Percentiles rank a stretch among this genome's conserved stretches.
Conservation (phyloP, 1,140 invertebrate genomes). For the Oppia nitens region DNA sequence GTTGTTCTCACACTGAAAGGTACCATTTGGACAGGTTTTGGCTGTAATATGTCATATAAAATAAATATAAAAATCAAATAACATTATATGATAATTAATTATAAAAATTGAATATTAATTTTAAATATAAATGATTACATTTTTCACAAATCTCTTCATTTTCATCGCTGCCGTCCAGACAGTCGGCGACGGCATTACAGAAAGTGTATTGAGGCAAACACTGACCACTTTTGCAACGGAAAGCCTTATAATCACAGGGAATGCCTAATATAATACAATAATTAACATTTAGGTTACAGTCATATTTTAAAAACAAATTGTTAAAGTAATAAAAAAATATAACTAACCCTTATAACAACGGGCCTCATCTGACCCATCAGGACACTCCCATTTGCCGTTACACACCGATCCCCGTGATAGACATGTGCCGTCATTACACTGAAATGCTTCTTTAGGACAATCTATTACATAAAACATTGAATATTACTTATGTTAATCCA, state of each 20-base stretch:
- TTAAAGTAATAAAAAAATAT: not conserved
- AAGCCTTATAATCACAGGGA: constrained; percentile 30
- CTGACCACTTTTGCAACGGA: constrained; percentile 59
- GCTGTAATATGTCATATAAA: no score
- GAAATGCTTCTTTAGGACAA: constrained; percentile 23
- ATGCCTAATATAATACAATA: constrained; percentile 17
- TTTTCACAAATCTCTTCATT: constrained; percentile 46
- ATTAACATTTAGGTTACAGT: not conserved
- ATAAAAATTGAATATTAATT: constrained; percentile 3
- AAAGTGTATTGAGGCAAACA: constrained; percentile 73
- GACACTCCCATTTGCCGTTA: constrained; percentile 57
- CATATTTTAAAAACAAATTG: not conserved
- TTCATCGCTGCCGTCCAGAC: constrained; percentile 67
- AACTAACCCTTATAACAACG: constrained; percentile 38
- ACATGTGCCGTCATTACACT: constrained; percentile 33
- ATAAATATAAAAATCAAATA: not conserved
- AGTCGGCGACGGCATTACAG: constrained; percentile 69
- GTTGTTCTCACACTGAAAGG: constrained; percentile 51
- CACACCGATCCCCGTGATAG: constrained; percentile 54
- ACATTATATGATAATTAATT: not conserved
- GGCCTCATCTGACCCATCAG: constrained; percentile 57
- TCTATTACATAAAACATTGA: constrained; percentile 11
- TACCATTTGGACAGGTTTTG: constrained; percentile 13
- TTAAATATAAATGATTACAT: constrained; percentile 22
- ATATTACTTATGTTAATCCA: not conserved